phyloP scores from a whole-genome alignment of 2,888 invertebrate genomes.

The Noctua janthe region DNA sequence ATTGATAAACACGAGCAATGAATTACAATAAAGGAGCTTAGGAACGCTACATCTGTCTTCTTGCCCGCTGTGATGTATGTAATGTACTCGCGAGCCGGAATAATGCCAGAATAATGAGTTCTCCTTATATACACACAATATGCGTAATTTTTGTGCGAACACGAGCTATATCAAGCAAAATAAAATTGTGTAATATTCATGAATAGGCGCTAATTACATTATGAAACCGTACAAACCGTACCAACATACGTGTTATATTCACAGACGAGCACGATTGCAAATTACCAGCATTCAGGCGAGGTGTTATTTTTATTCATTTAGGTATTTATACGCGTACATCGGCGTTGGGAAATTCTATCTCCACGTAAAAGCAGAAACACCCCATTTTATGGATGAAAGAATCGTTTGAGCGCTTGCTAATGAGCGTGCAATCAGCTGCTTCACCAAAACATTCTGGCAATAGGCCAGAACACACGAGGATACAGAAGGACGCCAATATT shows the following conservation, averaged over 20 bases:
- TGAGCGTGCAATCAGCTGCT: conserved; percentile 62
- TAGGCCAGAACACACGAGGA: conserved; percentile 41
- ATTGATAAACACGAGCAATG: conserved; percentile 71
- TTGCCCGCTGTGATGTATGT: conserved; percentile 54
- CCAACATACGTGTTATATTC: conserved; percentile 50
- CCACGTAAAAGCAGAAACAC: conserved; percentile 54
- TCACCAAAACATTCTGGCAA: conserved; percentile 59
- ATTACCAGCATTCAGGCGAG: conserved; percentile 59
- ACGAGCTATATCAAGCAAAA: conserved; percentile 44
- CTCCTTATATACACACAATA: conserved; percentile 51
- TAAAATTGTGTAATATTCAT: conserved; percentile 65
- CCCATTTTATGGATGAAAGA: conserved; percentile 62
- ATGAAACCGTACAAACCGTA: conserved; percentile 58
- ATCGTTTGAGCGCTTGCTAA: conserved; percentile 60
- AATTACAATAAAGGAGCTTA: conserved; percentile 68
- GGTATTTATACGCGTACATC: conserved; percentile 43
- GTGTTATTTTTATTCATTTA: conserved; percentile 59
- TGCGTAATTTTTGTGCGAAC: conserved; percentile 56
- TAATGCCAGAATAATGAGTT: conserved; percentile 64
- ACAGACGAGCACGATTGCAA: conserved; percentile 56
- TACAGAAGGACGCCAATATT: conserved; percentile 42
- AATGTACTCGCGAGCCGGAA: conserved; percentile 41
- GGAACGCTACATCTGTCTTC: conserved; percentile 64
- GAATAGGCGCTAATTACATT: conserved; percentile 65
- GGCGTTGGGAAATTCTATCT: conserved; percentile 51